Base-by-base conservation (phyloP, 2,797 vertebrate genomes). In the Epinephelus awoara region DNA sequence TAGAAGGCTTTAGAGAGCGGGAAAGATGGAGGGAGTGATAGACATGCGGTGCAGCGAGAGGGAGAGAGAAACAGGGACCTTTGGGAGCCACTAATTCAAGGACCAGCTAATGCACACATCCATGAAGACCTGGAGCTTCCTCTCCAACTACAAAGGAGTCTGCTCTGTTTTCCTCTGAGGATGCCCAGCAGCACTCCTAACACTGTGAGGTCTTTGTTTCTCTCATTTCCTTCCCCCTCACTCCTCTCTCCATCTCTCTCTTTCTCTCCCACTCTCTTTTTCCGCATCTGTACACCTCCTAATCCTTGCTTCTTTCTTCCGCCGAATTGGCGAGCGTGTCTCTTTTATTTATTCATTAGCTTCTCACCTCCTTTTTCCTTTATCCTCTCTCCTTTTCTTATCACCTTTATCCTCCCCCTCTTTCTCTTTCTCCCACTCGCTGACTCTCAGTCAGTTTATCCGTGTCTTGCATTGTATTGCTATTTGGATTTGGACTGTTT, bases 131-230 rank as follows among this genome's bases (percentile, higher is more conserved):
- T 85, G 86, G 62, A 90, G 89, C 90, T 91, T 91, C 87, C 79
- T 88, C 80, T 87, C 9, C 74, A 86, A 90, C 89, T 91, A 93
- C 90, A 94, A 92, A 93, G 92, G 82, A 86, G 83, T 80, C 80
- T 77, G 82, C 85, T 86, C 75, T 69, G 79, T 88, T 90, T 84
- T 91, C 91, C 93, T 92, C 80, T 78, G 84, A 93, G 91, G 91
- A 92, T 81, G 86, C 87, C 89, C 91, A 82, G 91, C 88, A 93
- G 91, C 91, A 77, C 89, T 90, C 86, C 77, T 5, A 88, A 74
- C 91, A 86, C 88, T 89, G 90, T 89, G 92, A 86, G 91, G 90
- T 91, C 91, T 92, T 90, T 92, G 89, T 92, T 85, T 88, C 82
- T 57, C 76, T 85, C 71, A 21, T 69, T 79, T 62, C 69, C 79